Conservation (phyloP, 1,140 invertebrate genomes). For the Rhysida immarginata region DNA sequence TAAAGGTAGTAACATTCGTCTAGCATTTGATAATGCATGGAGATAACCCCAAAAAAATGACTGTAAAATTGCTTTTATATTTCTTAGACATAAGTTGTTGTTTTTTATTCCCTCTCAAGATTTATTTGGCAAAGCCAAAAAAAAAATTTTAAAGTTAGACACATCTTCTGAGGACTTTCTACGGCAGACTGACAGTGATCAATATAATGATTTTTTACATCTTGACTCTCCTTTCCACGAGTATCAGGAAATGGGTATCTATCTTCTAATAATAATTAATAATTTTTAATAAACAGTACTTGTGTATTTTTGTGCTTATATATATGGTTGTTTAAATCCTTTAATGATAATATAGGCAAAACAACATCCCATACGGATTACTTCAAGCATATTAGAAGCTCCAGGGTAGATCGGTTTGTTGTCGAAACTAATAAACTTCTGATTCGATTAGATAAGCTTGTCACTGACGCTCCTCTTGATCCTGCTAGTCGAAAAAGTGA, state of each 20-base stretch:
- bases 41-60: no score
- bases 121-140: slow-evolving; percentile 75
- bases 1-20: slow-evolving; percentile 47
- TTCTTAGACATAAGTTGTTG: no score
- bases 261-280: no score
- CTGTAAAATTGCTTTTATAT: no score
- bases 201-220: no score
- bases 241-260: no score
- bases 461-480: slow-evolving; percentile 64
- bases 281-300: no score
- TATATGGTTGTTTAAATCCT: no score
- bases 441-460: slow-evolving; percentile 80
- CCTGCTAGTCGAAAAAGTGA: slow-evolving; percentile 63
- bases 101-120: slow-evolving; percentile 40
- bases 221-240: no score
- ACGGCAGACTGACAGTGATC: no score
- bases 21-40: slow-evolving; percentile 13
- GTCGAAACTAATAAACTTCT: slow-evolving; percentile 90
- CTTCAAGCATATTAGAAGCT: slow-evolving; percentile 57
- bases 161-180: background rate
- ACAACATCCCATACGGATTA: slow-evolving; percentile 51
- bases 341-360: slow-evolving; percentile 44
- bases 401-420: slow-evolving; percentile 66
- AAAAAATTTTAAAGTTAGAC: slow-evolving; percentile 66
- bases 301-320: no score